Base-by-base conservation (phyloP, 2,113 vertebrate species). In the Gadus macrocephalus region DNA sequence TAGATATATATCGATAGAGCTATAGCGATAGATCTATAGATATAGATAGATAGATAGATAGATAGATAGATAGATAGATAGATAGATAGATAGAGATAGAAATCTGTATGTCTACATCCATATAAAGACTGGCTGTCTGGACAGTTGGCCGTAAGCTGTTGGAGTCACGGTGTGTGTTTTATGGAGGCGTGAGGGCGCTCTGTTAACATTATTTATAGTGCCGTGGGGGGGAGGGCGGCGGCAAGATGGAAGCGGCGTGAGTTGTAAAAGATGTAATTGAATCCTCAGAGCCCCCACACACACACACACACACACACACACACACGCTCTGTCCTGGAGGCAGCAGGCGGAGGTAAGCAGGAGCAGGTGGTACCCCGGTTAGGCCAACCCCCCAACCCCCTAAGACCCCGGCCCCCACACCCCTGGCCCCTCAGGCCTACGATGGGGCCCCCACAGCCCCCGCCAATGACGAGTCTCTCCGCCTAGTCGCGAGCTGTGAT, bases 231-330 rank as follows among this genome's bases (percentile, higher is more conserved):
- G 42, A 89, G 82, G 84, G 82, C 78, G 81, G 76, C 58, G 74
- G 42, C 42, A 11, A 49, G 42, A 49, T 49, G 42, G 42, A 49
- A 49, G 42, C 83, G 78, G 74, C 67, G 42, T 78, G 74, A 84
- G 83, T 83, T 61, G 81, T 89, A 88, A 91, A 83, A 90, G 77
- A 60, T 64, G 85, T 84, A 89, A 89, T 79, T 86, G 84, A 85
- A 90, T 90, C 86, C 77, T 80, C 70, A 62, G 76, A 78, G 72
- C 8, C 17, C 15, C 55, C 55, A 5, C 55, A 25, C 42, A 7
- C 12, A 9, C 42, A 84, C 79, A 16, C 42, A 14, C 42, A 7
- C 12, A 7, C 42, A 84, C 79, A 25, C 76, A 78, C 77, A 80
- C 77, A 73, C 80, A 76, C 81, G 68, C 81, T 80, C 75, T 70